phyloP scores from a whole-genome alignment of 1,140 invertebrate genomes.

The Vollenhovia emeryi region DNA sequence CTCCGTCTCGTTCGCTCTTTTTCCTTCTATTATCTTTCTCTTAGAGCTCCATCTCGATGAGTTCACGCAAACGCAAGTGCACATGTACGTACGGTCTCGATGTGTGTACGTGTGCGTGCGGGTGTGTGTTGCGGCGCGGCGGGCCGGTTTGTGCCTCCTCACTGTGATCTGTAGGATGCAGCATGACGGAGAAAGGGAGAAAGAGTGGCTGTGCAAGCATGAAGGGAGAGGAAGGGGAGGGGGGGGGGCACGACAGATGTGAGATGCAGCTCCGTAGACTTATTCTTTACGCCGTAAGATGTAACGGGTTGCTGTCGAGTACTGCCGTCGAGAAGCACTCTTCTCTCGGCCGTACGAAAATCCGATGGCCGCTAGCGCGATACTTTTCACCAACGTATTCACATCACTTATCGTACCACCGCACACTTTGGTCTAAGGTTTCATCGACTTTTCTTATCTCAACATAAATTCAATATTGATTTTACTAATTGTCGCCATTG shows the following conservation, averaged over 20 bases:
- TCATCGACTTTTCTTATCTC: not conserved
- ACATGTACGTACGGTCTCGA: not conserved
- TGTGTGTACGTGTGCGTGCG: slow-evolving; percentile 16
- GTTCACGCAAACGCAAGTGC: slow-evolving; percentile 55
- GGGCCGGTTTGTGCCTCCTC: slow-evolving; percentile 73
- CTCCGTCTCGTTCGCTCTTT: slow-evolving; percentile 62
- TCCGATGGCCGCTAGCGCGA: not conserved
- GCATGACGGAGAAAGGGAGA: slow-evolving; percentile 59
- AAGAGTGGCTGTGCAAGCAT: slow-evolving; percentile 52
- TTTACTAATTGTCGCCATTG: not conserved
- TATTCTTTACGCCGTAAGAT: slow-evolving; percentile 68
- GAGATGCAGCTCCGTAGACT: slow-evolving; percentile 74
- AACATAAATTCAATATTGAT: slow-evolving; percentile 5
- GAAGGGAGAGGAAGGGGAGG: not conserved
- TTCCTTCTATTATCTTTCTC: slow-evolving; percentile 62
- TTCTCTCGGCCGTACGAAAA: slow-evolving; percentile 12
- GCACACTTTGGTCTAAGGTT: not conserved
- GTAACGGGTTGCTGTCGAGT: slow-evolving; percentile 69
- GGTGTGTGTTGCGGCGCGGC: slow-evolving; percentile 57
- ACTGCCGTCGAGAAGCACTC: slow-evolving; percentile 21
- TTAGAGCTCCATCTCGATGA: slow-evolving; percentile 48
- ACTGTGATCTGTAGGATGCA: slow-evolving; percentile 69
- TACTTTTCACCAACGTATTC: not conserved
- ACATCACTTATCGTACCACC: not conserved
- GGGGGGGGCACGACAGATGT: slow-evolving; percentile 73